A percentile compares a stretch with the other conserved stretches of the same genome.
Evolutionary conservation across 2,888 invertebrate genomes (phyloP).

Genomic region (Plebejus melissa): DNA sequence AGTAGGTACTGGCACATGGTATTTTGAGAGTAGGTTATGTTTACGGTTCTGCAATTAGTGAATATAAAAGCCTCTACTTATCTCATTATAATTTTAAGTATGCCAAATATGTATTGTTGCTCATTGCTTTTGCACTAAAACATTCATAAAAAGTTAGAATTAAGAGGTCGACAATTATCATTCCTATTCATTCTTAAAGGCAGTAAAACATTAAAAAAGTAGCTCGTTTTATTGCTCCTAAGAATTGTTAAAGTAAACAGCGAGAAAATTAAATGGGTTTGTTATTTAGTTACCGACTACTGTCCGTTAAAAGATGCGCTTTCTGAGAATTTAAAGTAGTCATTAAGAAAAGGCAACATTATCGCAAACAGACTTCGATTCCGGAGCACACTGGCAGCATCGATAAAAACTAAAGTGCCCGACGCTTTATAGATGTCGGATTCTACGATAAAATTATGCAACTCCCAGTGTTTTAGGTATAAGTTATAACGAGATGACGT

Average conservation of each 20-base stretch:
- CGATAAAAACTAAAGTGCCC: conserved; percentile 14
- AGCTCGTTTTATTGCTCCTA: background rate
- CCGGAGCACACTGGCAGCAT: background rate
- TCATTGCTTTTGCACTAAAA: too few relatives aligned
- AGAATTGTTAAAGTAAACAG: conserved; percentile 6
- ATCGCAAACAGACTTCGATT: conserved; percentile 50
- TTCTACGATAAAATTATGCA: background rate
- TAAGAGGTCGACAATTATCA: background rate
- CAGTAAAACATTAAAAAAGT: background rate
- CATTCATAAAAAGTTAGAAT: background rate
- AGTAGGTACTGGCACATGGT: background rate
- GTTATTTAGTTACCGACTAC: conserved; percentile 21
- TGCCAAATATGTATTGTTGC: background rate
- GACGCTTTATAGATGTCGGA: background rate
- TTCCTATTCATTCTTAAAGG: background rate
- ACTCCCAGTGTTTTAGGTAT: background rate
- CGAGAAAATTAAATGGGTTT: conserved; percentile 15
- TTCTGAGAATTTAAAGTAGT: conserved; percentile 58
- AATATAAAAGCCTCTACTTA: too few relatives aligned
- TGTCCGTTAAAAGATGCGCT: conserved; percentile 13
- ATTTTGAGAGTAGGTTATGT: background rate
- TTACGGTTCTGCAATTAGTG: background rate
- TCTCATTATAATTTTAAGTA: too few relatives aligned
- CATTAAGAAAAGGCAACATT: conserved; percentile 67
- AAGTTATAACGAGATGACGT: too few relatives aligned